Evolutionary conservation across 92 coral and sea anemone species (phyloP).

Genomic region (Paragorgia papillata): DNA sequence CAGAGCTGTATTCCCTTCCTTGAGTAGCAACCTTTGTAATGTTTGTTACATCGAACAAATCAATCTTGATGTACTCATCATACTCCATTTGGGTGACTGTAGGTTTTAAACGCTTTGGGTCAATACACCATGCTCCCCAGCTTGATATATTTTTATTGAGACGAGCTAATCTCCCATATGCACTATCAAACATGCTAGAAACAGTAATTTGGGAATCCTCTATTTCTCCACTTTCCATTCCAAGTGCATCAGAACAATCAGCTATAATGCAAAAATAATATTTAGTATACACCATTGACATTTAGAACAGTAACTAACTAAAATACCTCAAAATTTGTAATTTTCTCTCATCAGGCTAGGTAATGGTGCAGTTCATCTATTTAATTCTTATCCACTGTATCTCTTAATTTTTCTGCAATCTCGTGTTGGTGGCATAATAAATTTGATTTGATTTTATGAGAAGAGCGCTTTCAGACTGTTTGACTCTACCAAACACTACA

Average conservation of each 20-base stretch:
- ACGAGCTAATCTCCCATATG: slow-evolving; percentile 58
- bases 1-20: slow-evolving; percentile 58
- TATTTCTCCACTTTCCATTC: slow-evolving; percentile 75
- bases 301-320: too few species aligned
- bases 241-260: slow-evolving; percentile 49
- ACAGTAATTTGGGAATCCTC: slow-evolving; percentile 63
- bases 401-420: too few species aligned
- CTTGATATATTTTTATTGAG: slow-evolving; percentile 24
- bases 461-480: too few species aligned
- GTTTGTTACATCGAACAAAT: slow-evolving; percentile 45
- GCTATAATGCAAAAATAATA: background rate
- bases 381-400: too few species aligned
- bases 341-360: too few species aligned
- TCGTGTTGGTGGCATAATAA: too few species aligned
- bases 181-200: slow-evolving; percentile 4
- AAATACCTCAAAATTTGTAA: too few species aligned
- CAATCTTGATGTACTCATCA: slow-evolving; percentile 63
- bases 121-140: slow-evolving; percentile 89
- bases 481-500: too few species aligned
- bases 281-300: too few species aligned
- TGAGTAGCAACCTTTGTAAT: slow-evolving; percentile 68
- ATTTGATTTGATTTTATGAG: too few species aligned
- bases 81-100: slow-evolving; percentile 13
- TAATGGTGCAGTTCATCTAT: too few species aligned
- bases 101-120: slow-evolving; percentile 24